These are phyloP conservation scores for Loris lydekkerianus DNA, from an alignment of 2,797 vertebrate genomes.

Conservation along the genomic window DNA sequence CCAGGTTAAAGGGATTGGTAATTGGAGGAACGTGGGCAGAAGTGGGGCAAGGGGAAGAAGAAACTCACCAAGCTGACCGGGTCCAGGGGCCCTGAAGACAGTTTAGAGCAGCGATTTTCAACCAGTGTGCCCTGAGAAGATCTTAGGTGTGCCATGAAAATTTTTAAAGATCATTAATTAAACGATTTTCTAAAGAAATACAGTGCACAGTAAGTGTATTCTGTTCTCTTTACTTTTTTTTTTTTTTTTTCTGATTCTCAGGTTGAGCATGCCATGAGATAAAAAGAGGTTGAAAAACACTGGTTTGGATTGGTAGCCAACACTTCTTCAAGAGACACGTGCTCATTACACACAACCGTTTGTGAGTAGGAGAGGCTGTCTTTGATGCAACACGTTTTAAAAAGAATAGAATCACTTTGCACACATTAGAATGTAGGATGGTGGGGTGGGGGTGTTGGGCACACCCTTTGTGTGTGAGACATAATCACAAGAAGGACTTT, in stretches of 20 bases:
- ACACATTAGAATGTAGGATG: not conserved
- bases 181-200: too few species aligned
- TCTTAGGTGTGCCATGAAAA: too few species aligned
- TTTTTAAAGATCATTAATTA: too few species aligned
- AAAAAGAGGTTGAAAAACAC: too few species aligned
- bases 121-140: too few species aligned
- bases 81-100: not conserved
- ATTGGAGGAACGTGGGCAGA: not conserved
- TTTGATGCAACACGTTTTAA: not conserved
- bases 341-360: not conserved
- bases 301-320: not conserved
- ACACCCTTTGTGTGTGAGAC: too few species aligned
- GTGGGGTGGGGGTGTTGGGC: too few species aligned
- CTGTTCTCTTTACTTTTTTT: too few species aligned
- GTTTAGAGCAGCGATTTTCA: not conserved
- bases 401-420: not conserved
- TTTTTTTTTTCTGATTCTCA: too few species aligned
- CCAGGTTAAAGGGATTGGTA: not conserved
- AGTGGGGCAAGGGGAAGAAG: not conserved
- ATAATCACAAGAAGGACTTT: too few species aligned
- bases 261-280: too few species aligned
- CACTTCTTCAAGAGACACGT: not conserved
- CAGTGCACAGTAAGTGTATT: too few species aligned
- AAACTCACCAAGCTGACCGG: not conserved
- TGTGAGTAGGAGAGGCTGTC: slow-evolving; percentile 17